Evolutionary conservation across 2,888 invertebrate genomes (phyloP), one percentile per base, ranked within the genome.

Genomic region (Stenoptilia bipunctidactyla): DNA sequence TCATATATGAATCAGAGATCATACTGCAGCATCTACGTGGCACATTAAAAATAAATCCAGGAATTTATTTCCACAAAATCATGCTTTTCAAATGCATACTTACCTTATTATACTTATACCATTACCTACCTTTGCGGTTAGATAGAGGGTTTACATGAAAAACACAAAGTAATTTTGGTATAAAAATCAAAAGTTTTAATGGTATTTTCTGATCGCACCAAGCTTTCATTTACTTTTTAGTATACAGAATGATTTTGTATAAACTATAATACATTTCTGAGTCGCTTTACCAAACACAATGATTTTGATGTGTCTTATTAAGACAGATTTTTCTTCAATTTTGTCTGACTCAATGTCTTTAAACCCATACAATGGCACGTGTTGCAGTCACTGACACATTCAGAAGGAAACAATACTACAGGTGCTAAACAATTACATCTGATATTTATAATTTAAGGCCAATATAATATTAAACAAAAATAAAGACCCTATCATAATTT

Each of bases 121-220:
- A 20, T 20, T 20, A 5, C 20, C 20, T 20, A 20, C 4, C 20
- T 20, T 20, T 20, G 20, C 4, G 20, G 20, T 20, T 20, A 20
- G 8, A 20, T 20, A 20, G 20, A 8, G 20, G 20, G 3, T 20
- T 5, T 5, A 20, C 8, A 20, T 33, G 10, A 13, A 12, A 12
- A n/a, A 30, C 12, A 30, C 9, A 75, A 73, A 69, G 61, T 70
- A 61, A 46, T 63, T 56, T 79, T 83, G 82, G 82, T 83, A 83
- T 83, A 83, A 83, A 83, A 83, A 83, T 83, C 82, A 83, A 83
- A 83, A 83, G 82, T 82, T 83, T 83, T 83, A 83, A 83, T 83
- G 82, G 82, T 82, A 80, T 82, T 82, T 82, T 80, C 82, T 77
- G 80, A 82, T 83, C 82, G 82, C 82, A 83, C 82, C 82, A 82